Base-by-base conservation (phyloP, 2,113 vertebrate species). In the Pelmatolapia mariae region DNA sequence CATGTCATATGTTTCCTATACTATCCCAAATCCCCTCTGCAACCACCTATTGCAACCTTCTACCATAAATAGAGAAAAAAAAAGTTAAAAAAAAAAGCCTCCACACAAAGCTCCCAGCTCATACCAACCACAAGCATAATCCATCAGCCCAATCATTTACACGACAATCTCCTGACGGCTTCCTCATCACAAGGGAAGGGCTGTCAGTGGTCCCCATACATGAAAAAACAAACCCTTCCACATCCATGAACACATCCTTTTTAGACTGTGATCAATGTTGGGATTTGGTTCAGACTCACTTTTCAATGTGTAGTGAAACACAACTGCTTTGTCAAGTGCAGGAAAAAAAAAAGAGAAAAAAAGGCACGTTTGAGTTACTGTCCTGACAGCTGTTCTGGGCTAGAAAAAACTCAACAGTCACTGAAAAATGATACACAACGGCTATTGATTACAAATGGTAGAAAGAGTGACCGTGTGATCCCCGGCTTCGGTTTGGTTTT, bases 361-460 rank as follows among this genome's bases (percentile, higher is more conserved):
- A 11, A 18, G 47, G 68, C 80, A 84, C 38, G 6, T 89, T 85
- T 82, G 85, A 93, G 82, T 92, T 94, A 94, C 76, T 89, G 85
- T 89, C 88, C 89, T 86, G 89, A 92, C 93, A 94, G 94, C 91
- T 91, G 88, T 90, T 85, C 86, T 66, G 31, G 56, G 31, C 87
- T 47, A 24, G 50, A 93, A 89, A 87, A 91, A 89, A 10, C 18
- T 26, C 29, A 53, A 56, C 13, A 80, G 84, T 91, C 86, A 38
- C 80, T 86, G 93, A 93, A 94, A 95, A 47, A 59, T 10, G 89
- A 96, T 91, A 90, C 86, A 81, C 22, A 83, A 73, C 71, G 66
- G 82, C 50, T 92, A 96, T 95, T 87, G 92, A 95, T 95, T 93
- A 92, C 91, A 91, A 87, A 94, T 83, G 83, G 80, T 54, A 86